These are phyloP conservation scores for Dicaeum eximium DNA, from an alignment of 2,113 vertebrate species.

Conservation along the genomic window DNA sequence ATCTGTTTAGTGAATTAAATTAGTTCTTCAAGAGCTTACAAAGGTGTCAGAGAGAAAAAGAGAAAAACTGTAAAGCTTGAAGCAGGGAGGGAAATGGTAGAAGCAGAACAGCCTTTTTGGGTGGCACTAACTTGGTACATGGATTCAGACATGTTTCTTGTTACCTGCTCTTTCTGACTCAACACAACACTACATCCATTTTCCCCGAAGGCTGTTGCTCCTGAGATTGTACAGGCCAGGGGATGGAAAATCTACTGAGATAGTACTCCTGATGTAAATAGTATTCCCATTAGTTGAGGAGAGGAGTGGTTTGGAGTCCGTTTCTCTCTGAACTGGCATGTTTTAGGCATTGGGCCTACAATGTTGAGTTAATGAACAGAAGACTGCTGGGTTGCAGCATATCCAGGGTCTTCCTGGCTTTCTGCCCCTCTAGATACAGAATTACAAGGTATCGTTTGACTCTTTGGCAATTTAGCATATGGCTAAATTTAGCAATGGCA, in stretches of 20 bases:
- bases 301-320: not conserved
- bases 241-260: not conserved
- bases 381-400: not conserved
- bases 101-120: not conserved
- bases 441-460: not conserved
- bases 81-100: not conserved
- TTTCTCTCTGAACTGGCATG: not conserved
- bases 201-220: not conserved
- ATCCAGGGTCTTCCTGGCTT: not conserved
- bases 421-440: not conserved
- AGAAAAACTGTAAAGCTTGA: not conserved
- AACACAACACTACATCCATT: not conserved
- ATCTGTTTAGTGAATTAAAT: conserved; percentile 6
- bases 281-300: not conserved
- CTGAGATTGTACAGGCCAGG: not conserved
- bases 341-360: not conserved
- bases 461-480: not conserved
- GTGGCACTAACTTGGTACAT: not conserved
- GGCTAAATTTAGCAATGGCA: not conserved
- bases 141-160: not conserved
- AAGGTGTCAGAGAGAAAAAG: not conserved
- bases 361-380: not conserved
- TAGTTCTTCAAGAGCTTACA: not conserved
- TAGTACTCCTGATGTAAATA: not conserved
- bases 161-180: not conserved